Evolutionary conservation across 2,113 vertebrate species (phyloP).

Genomic region (Upupa epops): DNA sequence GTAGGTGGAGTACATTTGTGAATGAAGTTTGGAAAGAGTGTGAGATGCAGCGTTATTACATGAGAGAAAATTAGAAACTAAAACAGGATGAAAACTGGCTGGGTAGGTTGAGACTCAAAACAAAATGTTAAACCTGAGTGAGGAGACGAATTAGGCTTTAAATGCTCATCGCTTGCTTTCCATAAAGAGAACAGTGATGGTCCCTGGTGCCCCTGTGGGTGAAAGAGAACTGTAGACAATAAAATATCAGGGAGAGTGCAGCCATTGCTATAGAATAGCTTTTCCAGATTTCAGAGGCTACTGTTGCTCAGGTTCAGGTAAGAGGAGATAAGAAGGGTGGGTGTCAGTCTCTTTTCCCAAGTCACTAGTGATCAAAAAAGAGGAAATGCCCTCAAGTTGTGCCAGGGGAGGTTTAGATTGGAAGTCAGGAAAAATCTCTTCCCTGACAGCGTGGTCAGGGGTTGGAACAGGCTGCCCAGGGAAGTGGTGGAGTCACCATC

Average conservation of each 20-base stretch:
- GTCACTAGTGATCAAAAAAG: no score
- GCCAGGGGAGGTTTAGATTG: no score
- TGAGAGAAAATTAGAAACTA: neutral
- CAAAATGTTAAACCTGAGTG: neutral
- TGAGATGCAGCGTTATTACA: neutral
- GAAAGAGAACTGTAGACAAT: neutral
- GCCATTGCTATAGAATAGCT: neutral
- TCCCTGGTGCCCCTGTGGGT: neutral
- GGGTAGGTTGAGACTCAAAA: neutral
- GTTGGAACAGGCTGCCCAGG: no score
- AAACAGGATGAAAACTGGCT: neutral
- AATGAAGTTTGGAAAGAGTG: neutral
- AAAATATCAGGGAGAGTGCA: neutral
- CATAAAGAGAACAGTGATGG: neutral
- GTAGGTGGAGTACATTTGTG: neutral
- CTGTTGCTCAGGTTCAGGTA: neutral
- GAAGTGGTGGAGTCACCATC: no score
- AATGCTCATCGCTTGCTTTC: conserved; percentile 4
- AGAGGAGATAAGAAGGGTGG: neutral
- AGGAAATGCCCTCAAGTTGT: no score
- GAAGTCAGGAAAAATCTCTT: no score
- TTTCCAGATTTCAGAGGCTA: conserved; percentile 16
- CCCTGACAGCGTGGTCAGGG: no score
- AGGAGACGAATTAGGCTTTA: conserved; percentile 35
- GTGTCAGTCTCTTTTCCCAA: no score